These are phyloP conservation scores for Bombus balteatus DNA, from an alignment of 1,140 invertebrate genomes.

Conservation along the genomic window DNA sequence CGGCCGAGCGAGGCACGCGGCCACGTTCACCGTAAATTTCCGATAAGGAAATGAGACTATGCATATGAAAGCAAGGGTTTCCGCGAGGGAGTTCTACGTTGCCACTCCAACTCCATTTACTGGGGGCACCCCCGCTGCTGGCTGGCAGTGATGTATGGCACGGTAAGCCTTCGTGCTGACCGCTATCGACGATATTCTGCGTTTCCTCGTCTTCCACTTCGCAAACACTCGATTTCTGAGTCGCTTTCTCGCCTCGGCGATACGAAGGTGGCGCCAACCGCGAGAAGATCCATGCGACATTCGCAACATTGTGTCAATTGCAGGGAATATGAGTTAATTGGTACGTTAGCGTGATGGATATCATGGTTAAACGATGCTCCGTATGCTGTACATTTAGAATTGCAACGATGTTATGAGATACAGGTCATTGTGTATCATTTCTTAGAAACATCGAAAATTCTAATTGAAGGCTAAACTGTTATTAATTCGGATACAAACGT, in stretches of 20 bases:
- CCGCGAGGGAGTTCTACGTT: conserved; percentile 62
- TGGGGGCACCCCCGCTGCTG: conserved; percentile 61
- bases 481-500: too few relatives aligned
- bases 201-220: conserved; percentile 27
- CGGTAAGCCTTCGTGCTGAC: conserved; percentile 62
- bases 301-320: background rate
- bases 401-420: too few relatives aligned
- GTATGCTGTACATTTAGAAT: background rate
- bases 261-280: background rate
- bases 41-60: conserved; percentile 81
- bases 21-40: conserved; percentile 64
- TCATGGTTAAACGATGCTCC: background rate
- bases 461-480: too few relatives aligned
- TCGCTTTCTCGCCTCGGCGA: too few relatives aligned
- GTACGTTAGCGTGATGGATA: background rate
- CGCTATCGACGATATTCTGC: conserved; percentile 42
- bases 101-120: conserved; percentile 73
- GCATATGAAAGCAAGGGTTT: conserved; percentile 79
- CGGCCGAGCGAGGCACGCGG: background rate
- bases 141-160: conserved; percentile 77
- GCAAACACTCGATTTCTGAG: conserved; percentile 29
- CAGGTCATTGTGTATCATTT: too few relatives aligned
- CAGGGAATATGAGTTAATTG: background rate
- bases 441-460: too few relatives aligned
- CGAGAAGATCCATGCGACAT: background rate